Base-by-base conservation (phyloP, 2,888 invertebrate genomes). In the Macaria notata region DNA sequence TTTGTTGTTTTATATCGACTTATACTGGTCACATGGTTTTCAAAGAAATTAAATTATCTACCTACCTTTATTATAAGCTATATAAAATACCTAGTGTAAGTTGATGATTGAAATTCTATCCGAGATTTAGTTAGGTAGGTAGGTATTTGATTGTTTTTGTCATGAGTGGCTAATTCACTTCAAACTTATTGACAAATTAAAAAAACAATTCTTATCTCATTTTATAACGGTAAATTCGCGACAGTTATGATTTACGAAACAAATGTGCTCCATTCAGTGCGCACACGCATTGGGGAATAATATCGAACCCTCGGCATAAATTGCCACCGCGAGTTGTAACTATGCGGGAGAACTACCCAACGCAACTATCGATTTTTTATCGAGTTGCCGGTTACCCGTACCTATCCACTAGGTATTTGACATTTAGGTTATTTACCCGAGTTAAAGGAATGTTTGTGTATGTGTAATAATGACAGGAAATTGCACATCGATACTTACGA, bases 141-240 rank as follows among this genome's bases (percentile, higher is more conserved):
- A 36, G 33, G 33, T 36, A 36, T 36, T 19, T 19, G 19, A 1
- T 19, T 19, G 19, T 19, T 19, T 19, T 19, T 19, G 19, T 19
- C 19, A 19, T 19, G 19, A 19, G 19, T 19, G 19, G 19, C 19
- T 19, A 1, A 19, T 19, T 19, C 19, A 19, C 19, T 19, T 19
- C 19, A 19, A 19, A 19, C 19, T 19, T 19, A 19, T 19, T 19
- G 19, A 19, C 19, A 19, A 2, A 19, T 19, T 19, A 19, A 19
- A 19, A 19, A 19, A 19, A 19, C 19, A 19, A 19, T 19, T 19
- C 19, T 19, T 19, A 19, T 19, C 2, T 19, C 46, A 46, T 41
- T n/a, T 71, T 75, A 76, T 86, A 87, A 86, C 86, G 83, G 84
- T 79, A 80, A 68, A 75, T 76, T 76, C 68, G 74, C 78, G 73